phyloP scores from a whole-genome alignment of 23 tunicate genomes.

The Oikopleura albicans region DNA sequence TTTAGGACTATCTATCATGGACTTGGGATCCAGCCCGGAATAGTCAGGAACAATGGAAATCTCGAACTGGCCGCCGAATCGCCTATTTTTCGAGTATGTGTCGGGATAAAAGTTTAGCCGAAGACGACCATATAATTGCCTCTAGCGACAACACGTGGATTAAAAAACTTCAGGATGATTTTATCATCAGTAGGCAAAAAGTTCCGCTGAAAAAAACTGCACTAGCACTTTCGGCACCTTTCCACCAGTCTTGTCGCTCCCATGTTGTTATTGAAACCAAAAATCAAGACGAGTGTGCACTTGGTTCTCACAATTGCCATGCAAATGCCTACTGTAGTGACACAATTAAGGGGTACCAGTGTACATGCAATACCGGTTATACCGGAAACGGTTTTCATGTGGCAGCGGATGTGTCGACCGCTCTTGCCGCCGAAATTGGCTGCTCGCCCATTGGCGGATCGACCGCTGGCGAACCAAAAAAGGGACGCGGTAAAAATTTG shows the following conservation, averaged over 20 bases:
- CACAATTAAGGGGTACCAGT: background rate
- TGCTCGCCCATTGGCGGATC: background rate
- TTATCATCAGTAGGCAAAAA: background rate
- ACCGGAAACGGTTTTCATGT: background rate
- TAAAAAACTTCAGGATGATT: background rate
- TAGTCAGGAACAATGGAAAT: background rate
- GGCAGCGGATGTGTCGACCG: background rate
- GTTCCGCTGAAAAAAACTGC: background rate
- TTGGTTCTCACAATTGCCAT: background rate
- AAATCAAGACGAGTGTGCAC: background rate
- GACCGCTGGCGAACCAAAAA: background rate
- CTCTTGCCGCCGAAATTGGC: background rate
- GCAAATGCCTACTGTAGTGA: background rate
- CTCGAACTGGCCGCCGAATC: background rate
- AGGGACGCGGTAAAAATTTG: too few relatives aligned
- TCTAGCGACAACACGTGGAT: background rate
- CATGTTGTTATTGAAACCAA: background rate
- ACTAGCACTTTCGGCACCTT: background rate
- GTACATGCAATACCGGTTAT: background rate
- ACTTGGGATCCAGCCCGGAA: background rate
- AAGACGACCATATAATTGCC: background rate
- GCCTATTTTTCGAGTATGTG: conserved; percentile 5
- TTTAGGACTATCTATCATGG: conserved; percentile 2
- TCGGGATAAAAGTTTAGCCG: background rate
- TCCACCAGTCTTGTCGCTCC: background rate